Evolutionary conservation across 2,113 vertebrate species (phyloP), one percentile per base, ranked within the genome.

Genomic region (Mustela nigripes): DNA sequence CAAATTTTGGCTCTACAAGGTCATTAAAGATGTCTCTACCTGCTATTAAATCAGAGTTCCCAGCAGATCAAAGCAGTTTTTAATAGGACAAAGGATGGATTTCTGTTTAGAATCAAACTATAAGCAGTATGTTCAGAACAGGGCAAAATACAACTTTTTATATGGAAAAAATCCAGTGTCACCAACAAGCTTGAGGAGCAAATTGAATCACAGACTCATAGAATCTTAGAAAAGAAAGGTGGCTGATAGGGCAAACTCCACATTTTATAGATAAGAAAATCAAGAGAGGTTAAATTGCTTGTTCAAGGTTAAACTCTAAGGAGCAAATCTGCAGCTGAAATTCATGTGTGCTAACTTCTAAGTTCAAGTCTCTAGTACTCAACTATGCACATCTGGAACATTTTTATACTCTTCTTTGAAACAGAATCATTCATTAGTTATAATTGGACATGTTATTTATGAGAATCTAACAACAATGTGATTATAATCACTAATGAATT

Each of bases 191-290:
- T 69, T 48, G 24, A 81, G 42, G 18, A 94, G 33, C 2, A 76
- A 92, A 95, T 28, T 76, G 36, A 95, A 96, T 91, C 36, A 95
- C 42, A 97, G 26, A 81, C 36, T 93, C 78, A 26, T 24, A 50
- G n/a, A 36, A 69, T 80, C 39, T 87, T 80, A 86, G 56, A 73
- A 89, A 92, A 95, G 56, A n/a, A 92, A 94, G 45, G 18, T 83
- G 39, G 15, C 36, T 85, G 12, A 24, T 5, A 84, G 62, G 67
- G 11, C 21, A 92, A 78, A 82, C 8, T 60, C 11, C 18, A 58
- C 31, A 76, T 76, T 95, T 81, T 26, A 67, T 26, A 89, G 50
- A 56, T 78, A 83, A 89, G 19, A 6, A 36, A 80, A 76, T 76
- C 11, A 74, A 69, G 31, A 67, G 36, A 83, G 6, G 15, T 91